These are phyloP conservation scores for Teleogryllus oceanicus DNA, from an alignment of 2,888 invertebrate genomes.

Conservation along the genomic window DNA sequence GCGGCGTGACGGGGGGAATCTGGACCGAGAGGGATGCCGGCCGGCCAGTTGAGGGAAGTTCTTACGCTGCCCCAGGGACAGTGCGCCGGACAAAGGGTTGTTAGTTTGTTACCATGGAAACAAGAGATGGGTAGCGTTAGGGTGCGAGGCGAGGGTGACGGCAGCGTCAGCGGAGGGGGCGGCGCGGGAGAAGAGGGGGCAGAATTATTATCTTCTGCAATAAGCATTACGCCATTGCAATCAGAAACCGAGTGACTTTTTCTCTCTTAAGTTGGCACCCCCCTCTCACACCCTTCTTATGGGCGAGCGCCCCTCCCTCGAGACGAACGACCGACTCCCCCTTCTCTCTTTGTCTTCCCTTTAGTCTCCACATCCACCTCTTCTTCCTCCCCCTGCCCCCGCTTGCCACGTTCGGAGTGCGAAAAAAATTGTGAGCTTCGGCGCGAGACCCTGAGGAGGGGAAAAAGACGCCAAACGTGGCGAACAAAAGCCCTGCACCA, in stretches of 20 bases:
- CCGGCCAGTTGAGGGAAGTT: slow-evolving; percentile 34
- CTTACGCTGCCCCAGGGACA: slow-evolving; percentile 36
- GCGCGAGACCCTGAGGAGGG: too few relatives aligned
- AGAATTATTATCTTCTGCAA: slow-evolving; percentile 24
- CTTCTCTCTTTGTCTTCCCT: neutral
- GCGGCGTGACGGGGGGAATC: slow-evolving; percentile 20
- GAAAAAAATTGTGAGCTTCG: too few relatives aligned
- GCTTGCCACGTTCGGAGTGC: too few relatives aligned
- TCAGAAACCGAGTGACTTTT: neutral
- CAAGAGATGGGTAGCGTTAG: slow-evolving; percentile 22
- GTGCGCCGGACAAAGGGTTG: slow-evolving; percentile 36
- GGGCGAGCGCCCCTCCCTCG: too few relatives aligned
- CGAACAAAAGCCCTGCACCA: too few relatives aligned
- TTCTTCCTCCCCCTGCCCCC: neutral
- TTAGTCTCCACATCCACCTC: neutral
- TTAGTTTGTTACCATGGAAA: slow-evolving; percentile 34
- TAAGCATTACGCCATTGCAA: slow-evolving; percentile 19
- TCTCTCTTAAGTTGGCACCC: neutral
- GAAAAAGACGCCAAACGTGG: too few relatives aligned
- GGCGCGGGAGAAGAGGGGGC: neutral
- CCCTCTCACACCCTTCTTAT: neutral
- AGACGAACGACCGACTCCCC: neutral
- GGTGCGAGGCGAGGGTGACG: neutral
- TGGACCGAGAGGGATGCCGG: slow-evolving; percentile 29
- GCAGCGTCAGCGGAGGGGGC: neutral